These are phyloP conservation scores for Solenopsis fugax DNA, from an alignment of 1,140 invertebrate genomes.

Conservation along the genomic window DNA sequence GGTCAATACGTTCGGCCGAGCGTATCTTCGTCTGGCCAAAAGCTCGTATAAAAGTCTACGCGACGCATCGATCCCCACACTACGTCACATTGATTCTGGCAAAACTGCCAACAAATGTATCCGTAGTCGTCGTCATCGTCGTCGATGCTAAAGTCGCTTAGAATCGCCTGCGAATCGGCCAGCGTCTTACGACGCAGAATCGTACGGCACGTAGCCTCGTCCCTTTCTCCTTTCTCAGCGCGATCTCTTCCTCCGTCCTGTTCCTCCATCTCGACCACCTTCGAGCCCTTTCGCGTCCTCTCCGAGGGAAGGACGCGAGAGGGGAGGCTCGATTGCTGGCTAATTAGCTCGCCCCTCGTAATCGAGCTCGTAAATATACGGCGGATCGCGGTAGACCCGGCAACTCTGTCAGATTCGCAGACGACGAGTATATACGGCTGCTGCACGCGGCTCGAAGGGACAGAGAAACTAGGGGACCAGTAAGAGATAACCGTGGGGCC, in stretches of 20 bases:
- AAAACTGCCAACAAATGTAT: background rate
- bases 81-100: conserved; percentile 2
- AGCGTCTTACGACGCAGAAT: background rate
- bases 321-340: conserved; percentile 50
- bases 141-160: background rate
- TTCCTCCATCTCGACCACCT: background rate
- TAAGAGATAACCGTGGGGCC: conserved; percentile 40
- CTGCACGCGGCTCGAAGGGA: background rate
- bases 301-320: background rate
- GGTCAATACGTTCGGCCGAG: conserved; percentile 30
- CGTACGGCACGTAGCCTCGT: background rate
- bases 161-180: background rate
- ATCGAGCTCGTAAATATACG: conserved; percentile 54
- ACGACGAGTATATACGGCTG: conserved; percentile 4
- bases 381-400: conserved; percentile 41
- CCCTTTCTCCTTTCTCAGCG: background rate
- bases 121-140: background rate
- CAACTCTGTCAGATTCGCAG: conserved; percentile 44
- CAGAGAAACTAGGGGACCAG: conserved; percentile 28
- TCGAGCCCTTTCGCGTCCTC: background rate
- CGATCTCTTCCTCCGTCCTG: background rate
- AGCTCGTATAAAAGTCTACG: conserved; percentile 28
- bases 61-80: conserved; percentile 24
- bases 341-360: conserved; percentile 65
- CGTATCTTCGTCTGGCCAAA: conserved; percentile 9